phyloP scores from a whole-genome alignment of 2,888 invertebrate genomes.

The Cryptops parisi region DNA sequence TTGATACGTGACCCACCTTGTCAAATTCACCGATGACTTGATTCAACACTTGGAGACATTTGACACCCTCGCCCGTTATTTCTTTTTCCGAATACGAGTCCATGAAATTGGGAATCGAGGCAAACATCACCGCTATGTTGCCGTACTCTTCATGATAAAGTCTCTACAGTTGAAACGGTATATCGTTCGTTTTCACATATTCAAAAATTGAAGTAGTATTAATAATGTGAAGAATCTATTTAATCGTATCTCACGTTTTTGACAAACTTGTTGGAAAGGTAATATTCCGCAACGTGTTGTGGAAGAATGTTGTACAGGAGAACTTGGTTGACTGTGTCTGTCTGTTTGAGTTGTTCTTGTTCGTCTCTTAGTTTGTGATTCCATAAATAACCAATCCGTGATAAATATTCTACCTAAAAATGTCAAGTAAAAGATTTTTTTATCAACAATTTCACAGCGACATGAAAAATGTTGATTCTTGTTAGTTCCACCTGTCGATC shows the following conservation, averaged over 20 bases:
- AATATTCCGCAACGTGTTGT: constrained; percentile 57
- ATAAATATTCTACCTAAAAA: constrained; percentile 62
- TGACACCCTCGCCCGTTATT: constrained; percentile 39
- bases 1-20: constrained; percentile 46
- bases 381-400: constrained; percentile 73
- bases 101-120: constrained; percentile 71
- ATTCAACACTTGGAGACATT: constrained; percentile 59
- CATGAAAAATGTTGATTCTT: too few relatives aligned
- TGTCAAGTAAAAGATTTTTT: too few relatives aligned
- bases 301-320: constrained; percentile 85
- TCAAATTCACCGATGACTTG: constrained; percentile 89
- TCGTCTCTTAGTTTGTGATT: constrained; percentile 61
- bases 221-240: background rate
- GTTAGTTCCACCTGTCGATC: background rate
- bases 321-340: constrained; percentile 72
- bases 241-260: background rate
- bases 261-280: constrained; percentile 25
- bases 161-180: too few relatives aligned
- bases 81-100: constrained; percentile 46
- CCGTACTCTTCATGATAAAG: constrained; percentile 78
- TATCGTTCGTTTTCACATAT: too few relatives aligned
- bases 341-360: constrained; percentile 70
- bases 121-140: constrained; percentile 90
- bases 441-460: background rate
- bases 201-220: background rate